Conservation (phyloP, 2,113 vertebrate genomes). For the Cyanocitta stelleri region DNA sequence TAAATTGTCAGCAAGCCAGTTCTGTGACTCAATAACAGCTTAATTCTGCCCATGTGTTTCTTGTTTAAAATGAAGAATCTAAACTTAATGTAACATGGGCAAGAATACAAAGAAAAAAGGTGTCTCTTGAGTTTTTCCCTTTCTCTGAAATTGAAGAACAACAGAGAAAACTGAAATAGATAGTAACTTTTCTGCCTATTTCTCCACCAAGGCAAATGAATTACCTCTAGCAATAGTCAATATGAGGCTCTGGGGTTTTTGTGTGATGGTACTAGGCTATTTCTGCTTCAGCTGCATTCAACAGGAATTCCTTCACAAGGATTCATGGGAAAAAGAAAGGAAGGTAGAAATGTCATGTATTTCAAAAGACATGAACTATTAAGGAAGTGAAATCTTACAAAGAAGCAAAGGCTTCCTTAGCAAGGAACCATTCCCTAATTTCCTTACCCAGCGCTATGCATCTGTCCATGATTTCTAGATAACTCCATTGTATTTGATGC, state of each 20-base stretch:
- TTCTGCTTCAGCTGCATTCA: not conserved
- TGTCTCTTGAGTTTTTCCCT: not conserved
- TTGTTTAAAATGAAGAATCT: not conserved
- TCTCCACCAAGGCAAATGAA: not conserved
- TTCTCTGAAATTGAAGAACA: not conserved
- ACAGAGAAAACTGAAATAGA: not conserved
- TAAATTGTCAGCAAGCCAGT: not conserved
- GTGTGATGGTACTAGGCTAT: not conserved
- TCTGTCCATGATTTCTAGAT: not conserved
- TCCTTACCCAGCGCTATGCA: not conserved
- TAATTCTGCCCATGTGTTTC: not conserved
- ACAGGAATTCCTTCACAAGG: not conserved
- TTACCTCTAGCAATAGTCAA: not conserved
- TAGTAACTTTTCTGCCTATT: not conserved
- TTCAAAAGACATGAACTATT: not conserved
- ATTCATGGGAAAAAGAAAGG: not conserved
- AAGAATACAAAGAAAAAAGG: not conserved
- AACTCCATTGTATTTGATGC: not conserved
- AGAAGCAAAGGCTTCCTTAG: not conserved
- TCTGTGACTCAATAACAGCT: not conserved
- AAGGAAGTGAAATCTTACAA: not conserved
- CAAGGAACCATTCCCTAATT: not conserved
- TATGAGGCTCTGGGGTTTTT: not conserved
- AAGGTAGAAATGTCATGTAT: not conserved
- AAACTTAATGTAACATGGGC: not conserved